Base-by-base conservation (phyloP, 2,888 invertebrate genomes). In the Hypsopygia costalis region DNA sequence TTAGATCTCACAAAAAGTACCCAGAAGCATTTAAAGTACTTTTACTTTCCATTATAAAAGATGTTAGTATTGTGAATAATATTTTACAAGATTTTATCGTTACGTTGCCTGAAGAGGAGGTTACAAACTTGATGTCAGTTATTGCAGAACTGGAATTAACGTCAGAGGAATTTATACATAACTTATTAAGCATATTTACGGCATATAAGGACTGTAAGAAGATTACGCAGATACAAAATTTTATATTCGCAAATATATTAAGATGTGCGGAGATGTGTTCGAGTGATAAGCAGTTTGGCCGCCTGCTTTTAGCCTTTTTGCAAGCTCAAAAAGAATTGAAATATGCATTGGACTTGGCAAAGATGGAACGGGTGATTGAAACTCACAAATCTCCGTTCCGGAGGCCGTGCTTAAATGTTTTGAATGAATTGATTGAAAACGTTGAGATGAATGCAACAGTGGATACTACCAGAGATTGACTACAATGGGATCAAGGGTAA, bases 351-450 rank as follows among this genome's bases (percentile, higher is more conserved):
- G 46, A 63, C 37, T 28, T 41, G 2, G 11, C 35, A 3, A n/a
- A 29, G 0, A n/a, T 81, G 2, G 59, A 64, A 41, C 60, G 58
- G 11, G 42, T 77, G 3, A 35, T 85, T 3, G 69, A 74, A 11
- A 39, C 34, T 0, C 82, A 85, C 34, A 59, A 47, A 5, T 74
- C 83, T 0, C 61, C 71, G 0, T 85, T 81, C 36, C 75, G 64
- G 46, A 74, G 67, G 34, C 71, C 74, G 0, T 86, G 86, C 58
- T 6, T 57, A 7, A 59, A 52, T 30, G 27, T 74, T 11, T 51
- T 80, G 0, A 68, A 64, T 33, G 69, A 71, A 44, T 50, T 75
- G 35, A 41, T 46, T 33, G 25, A 41, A 33, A 40, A 33, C 4
- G 16, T 16, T 16, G n/a, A n/a, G n/a, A n/a, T n/a, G n/a, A n/a